Evolutionary conservation across 2,113 vertebrate species (phyloP).

Genomic region (Eubucco bourcierii): DNA sequence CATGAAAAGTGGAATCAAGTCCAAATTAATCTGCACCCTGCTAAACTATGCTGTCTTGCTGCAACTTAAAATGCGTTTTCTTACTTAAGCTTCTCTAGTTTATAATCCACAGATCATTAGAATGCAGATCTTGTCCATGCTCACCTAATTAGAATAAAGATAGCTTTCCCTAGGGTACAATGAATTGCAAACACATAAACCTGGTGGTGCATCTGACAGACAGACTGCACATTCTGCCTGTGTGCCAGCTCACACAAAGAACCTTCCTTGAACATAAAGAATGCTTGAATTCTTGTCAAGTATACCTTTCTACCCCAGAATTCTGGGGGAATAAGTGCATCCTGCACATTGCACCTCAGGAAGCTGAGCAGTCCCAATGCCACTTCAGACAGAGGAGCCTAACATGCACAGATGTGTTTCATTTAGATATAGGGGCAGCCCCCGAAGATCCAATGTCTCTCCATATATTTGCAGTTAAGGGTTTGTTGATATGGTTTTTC

Average conservation of each 20-base stretch:
- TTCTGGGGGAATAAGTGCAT: background rate
- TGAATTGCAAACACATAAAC: background rate
- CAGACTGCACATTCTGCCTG: background rate
- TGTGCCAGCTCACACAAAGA: background rate
- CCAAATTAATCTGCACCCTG: background rate
- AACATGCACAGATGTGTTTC: background rate
- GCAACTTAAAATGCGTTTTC: background rate
- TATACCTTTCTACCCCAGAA: background rate
- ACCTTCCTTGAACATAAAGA: background rate
- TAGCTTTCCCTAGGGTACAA: background rate
- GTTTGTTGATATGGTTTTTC: background rate
- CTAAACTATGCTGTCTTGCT: background rate
- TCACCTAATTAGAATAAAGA: conserved; percentile 11
- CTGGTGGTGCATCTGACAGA: background rate
- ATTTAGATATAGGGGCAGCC: background rate
- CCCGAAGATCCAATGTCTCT: background rate
- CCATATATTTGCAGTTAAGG: background rate
- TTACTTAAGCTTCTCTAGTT: background rate
- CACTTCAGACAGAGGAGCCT: background rate
- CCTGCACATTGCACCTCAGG: background rate
- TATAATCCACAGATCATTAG: background rate
- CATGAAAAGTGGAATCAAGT: background rate
- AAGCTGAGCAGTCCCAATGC: background rate
- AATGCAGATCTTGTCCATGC: background rate
- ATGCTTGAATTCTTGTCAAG: background rate